Evolutionary conservation across 2,113 vertebrate species (phyloP).

Genomic region (Hipposideros armiger): DNA sequence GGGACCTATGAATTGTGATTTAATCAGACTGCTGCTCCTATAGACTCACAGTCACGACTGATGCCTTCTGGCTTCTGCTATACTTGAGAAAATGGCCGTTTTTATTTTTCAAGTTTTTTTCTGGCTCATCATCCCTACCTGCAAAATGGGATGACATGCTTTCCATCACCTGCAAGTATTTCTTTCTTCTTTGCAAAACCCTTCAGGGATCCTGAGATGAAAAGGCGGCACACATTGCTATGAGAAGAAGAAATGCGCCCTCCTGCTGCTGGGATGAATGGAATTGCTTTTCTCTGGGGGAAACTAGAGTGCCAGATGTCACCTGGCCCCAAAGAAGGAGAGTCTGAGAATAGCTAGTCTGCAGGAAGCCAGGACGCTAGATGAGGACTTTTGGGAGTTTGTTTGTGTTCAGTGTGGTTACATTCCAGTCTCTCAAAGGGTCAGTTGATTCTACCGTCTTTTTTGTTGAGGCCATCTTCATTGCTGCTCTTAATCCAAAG

Average conservation of each 20-base stretch:
- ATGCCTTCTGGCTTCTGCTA: not conserved
- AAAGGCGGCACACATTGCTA: not conserved
- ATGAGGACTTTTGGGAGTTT: not conserved
- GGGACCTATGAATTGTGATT: slow-evolving; percentile 41
- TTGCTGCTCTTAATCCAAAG: slow-evolving; percentile 1
- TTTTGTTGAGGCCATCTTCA: slow-evolving; percentile 38
- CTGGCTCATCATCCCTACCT: slow-evolving; percentile 5
- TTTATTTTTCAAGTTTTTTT: not conserved
- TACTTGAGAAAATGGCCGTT: not conserved
- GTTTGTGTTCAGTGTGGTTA: not conserved
- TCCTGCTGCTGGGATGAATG: not conserved
- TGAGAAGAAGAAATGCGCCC: slow-evolving; percentile 5
- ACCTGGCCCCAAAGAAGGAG: not conserved
- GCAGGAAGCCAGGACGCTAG: not conserved
- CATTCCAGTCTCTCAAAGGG: slow-evolving; percentile 44
- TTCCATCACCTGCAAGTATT: not conserved
- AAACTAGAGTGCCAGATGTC: not conserved
- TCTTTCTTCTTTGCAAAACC: slow-evolving; percentile 34
- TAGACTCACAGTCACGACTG: slow-evolving; percentile 10
- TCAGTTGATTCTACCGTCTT: not conserved
- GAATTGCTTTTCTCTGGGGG: not conserved
- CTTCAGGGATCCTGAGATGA: not conserved
- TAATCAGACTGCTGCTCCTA: slow-evolving; percentile 31
- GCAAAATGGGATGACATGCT: not conserved
- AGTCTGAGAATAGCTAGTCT: not conserved